Evolutionary conservation across 2,113 vertebrate genomes (phyloP), one percentile per base, ranked within the genome.

Genomic region (Brachypteracias leptosomus): DNA sequence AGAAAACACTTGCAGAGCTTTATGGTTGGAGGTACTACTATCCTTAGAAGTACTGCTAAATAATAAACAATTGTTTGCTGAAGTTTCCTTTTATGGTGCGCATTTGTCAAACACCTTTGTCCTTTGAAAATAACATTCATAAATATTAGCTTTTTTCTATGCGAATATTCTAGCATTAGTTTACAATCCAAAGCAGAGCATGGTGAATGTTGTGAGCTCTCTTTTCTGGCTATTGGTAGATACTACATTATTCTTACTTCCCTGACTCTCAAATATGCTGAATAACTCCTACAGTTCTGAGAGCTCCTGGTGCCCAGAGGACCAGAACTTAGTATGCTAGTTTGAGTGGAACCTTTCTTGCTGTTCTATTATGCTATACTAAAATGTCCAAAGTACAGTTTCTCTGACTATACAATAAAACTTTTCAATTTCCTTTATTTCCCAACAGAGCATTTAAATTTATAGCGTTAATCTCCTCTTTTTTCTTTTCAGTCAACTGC

Each of bases 401-500:
- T 93, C 55, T 89, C 29, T 81, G 47, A n/a, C 21, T 16, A 9
- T 81, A 18, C 3, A 71, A 19, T 71, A 70, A 84, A 19, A 7
- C 46, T 20, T 17, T 76, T 91, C 1, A 16, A 9, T 73, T 80
- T 88, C 9, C 5, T 88, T 70, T 80, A 10, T 85, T 88, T 46
- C 73, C 26, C 11, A 38, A 16, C 10, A 44, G 31, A 54, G 29
- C 47, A 12, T 12, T 78, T 57, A 21, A 7, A 61, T 77, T 71
- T n/a, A 58, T 52, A 65, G 4, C 26, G 25, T 77, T 74, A 85
- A 74, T 55, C 9, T 4, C 58, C 38, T 40, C 59, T 36, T 84
- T 46, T 79, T 16, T 88, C 4, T 86, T 73, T 95, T 74, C 66
- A 99, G 99, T 97, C 26, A 98, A 96, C 81, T 97, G 98, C 66